These are phyloP conservation scores for Elegia similella DNA, from an alignment of 2,888 invertebrate genomes.

Conservation along the genomic window DNA sequence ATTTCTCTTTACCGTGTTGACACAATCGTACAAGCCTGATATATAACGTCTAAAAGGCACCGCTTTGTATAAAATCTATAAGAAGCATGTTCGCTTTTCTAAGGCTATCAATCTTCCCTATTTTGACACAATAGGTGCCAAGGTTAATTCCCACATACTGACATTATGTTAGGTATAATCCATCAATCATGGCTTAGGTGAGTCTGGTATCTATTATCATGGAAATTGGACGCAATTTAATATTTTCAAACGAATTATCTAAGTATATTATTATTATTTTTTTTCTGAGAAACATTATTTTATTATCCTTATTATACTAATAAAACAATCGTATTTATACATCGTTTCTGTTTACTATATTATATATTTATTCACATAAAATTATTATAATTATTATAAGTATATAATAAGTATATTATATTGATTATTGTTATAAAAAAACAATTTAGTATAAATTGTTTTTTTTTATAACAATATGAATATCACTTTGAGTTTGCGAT, in stretches of 20 bases:
- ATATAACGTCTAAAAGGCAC: constrained; percentile 19
- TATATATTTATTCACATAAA: no score
- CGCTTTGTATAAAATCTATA: constrained; percentile 34
- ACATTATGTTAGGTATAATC: constrained; percentile 24
- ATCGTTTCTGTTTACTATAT: no score
- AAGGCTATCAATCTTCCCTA: constrained; percentile 48
- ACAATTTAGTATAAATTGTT: no score
- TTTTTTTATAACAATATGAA: no score
- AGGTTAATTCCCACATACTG: constrained; percentile 46
- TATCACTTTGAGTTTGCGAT: no score
- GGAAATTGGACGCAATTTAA: constrained; percentile 33
- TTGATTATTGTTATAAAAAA: no score
- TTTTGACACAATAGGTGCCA: constrained; percentile 53
- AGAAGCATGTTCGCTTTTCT: constrained; percentile 30
- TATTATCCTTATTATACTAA: no score
- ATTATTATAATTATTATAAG: no score
- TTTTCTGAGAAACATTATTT: not conserved
- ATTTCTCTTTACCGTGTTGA: not conserved
- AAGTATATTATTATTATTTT: not conserved
- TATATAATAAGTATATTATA: no score
- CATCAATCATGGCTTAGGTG: constrained; percentile 35
- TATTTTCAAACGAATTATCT: constrained; percentile 15
- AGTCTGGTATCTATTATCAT: constrained; percentile 29
- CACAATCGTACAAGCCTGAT: not conserved
- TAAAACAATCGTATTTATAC: no score